Conservation (phyloP, 2,888 invertebrate genomes). For the Lordiphosa fenestrarum region DNA sequence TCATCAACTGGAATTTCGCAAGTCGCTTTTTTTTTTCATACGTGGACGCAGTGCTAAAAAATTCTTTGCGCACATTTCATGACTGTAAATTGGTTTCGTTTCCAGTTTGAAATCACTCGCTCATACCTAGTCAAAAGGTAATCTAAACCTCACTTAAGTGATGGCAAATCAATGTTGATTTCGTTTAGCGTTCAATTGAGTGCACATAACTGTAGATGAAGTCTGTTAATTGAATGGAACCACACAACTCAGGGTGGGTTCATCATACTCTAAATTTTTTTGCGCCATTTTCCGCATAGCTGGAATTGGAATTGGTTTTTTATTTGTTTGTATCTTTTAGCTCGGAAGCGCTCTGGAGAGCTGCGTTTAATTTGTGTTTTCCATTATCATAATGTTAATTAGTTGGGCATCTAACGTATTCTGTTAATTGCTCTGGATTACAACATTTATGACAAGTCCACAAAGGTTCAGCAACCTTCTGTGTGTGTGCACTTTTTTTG, state of each 20-base stretch:
- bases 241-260: constrained; percentile 20
- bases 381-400: constrained; percentile 56
- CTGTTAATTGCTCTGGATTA: constrained; percentile 49
- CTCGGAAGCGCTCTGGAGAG: not conserved
- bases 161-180: constrained; percentile 13
- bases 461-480: constrained; percentile 52
- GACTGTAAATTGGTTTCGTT: no score
- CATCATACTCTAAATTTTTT: not conserved
- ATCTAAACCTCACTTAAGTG: not conserved
- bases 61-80: no score
- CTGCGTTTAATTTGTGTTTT: constrained; percentile 32
- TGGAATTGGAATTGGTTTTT: not conserved
- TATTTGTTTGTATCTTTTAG: constrained; percentile 10
- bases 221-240: constrained; percentile 67
- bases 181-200: constrained; percentile 66
- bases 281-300: constrained; percentile 6
- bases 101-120: no score
- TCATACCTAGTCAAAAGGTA: not conserved
- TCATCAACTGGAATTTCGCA: no score
- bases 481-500: not conserved
- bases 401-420: constrained; percentile 33
- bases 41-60: no score
- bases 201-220: constrained; percentile 58
- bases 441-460: not conserved
- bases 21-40: no score